These are phyloP conservation scores for Sebastes steindachneri DNA, from an alignment of 2,797 vertebrate genomes.

Conservation along the genomic window DNA sequence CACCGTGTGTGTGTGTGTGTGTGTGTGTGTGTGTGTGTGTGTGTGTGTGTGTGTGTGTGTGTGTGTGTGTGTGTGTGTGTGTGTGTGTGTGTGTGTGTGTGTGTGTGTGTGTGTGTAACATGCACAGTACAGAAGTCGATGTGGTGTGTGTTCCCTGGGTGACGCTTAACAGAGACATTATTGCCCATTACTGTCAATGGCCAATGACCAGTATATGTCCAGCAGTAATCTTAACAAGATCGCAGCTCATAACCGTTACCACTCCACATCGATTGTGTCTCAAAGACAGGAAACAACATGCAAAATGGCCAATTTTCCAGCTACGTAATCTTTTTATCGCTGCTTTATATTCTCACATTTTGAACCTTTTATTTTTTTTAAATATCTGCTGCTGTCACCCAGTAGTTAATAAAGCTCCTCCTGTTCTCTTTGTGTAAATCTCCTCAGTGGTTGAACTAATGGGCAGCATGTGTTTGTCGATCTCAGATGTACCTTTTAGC, in stretches of 20 bases:
- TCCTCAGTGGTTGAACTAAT: neutral
- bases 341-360: constrained; percentile 5
- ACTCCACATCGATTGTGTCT: constrained; percentile 38
- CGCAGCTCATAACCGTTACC: constrained; percentile 35
- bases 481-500: constrained; percentile 8
- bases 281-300: constrained; percentile 34
- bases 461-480: constrained; percentile 24
- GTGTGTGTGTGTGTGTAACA: neutral
- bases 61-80: constrained; percentile 15
- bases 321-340: constrained; percentile 16
- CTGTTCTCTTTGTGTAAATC: neutral
- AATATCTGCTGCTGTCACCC: neutral
- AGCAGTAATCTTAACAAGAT: constrained; percentile 64
- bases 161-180: constrained; percentile 64
- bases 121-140: constrained; percentile 31
- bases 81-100: constrained; percentile 5
- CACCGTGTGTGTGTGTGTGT: constrained; percentile 28
- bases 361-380: neutral
- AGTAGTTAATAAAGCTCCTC: neutral
- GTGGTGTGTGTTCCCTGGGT: constrained; percentile 62
- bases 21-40: constrained; percentile 31
- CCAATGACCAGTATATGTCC: constrained; percentile 61
- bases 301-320: constrained; percentile 12
- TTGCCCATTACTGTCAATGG: constrained; percentile 69
- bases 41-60: constrained; percentile 15